phyloP scores from a whole-genome alignment of 2,888 invertebrate species.

The Argyra leucocephala region DNA sequence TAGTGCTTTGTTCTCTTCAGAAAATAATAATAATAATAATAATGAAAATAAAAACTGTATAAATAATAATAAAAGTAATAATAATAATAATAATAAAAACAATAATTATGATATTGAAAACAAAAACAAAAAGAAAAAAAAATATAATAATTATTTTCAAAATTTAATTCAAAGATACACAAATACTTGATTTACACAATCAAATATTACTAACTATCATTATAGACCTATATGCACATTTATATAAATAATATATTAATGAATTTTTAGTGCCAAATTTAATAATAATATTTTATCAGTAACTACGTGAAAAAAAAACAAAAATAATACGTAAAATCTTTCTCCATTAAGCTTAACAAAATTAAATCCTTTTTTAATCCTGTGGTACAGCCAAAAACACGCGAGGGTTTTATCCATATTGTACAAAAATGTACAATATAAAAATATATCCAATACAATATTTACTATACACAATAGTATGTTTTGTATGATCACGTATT shows the following conservation, averaged over 20 bases:
- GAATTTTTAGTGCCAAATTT: neutral
- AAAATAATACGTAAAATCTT: constrained; percentile 5
- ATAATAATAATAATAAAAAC: neutral
- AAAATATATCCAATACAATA: no score
- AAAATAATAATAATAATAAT: neutral
- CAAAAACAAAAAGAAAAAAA: neutral
- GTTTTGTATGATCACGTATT: no score
- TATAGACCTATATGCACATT: neutral
- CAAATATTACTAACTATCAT: no score
- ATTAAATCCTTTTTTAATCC: constrained; percentile 9
- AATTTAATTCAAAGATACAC: neutral
- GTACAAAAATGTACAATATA: no score
- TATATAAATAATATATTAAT: neutral
- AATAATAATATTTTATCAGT: neutral
- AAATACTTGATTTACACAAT: neutral
- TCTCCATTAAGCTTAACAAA: constrained; percentile 2
- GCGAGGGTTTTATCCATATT: constrained; percentile 7
- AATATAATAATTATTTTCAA: neutral
- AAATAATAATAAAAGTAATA: neutral
- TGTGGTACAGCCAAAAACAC: constrained; percentile 8
- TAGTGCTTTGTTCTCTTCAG: neutral
- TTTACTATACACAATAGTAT: no score
- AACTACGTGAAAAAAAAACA: neutral
- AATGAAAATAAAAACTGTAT: neutral
- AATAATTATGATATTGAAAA: neutral